A percentile compares a stretch with the other conserved stretches of the same genome.
These are phyloP conservation scores for Ceramica pisi DNA, from an alignment of 2,888 invertebrate species.

Conservation along the genomic window DNA sequence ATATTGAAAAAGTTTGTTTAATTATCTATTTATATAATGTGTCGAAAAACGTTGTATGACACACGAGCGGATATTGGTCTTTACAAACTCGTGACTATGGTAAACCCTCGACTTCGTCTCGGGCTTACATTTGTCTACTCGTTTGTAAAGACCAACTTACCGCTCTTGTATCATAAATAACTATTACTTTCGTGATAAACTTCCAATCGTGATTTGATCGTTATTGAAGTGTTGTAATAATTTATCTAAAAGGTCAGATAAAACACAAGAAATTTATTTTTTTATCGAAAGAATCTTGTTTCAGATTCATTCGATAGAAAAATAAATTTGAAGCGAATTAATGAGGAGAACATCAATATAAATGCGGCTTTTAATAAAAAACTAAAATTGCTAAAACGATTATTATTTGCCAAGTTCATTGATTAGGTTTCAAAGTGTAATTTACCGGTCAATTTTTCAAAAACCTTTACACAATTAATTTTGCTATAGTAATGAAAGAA, in stretches of 20 bases:
- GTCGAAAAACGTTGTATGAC: too few species aligned
- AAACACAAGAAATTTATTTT: background rate
- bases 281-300: too few species aligned
- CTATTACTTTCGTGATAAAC: too few species aligned
- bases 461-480: background rate
- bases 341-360: background rate
- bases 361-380: background rate
- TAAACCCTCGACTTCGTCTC: too few species aligned
- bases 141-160: too few species aligned
- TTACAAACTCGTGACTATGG: too few species aligned
- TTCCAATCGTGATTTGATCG: background rate
- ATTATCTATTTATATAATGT: too few species aligned
- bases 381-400: background rate
- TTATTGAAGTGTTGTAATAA: background rate
- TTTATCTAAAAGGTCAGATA: background rate
- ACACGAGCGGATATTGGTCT: too few species aligned
- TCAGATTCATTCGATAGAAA: slow-evolving; percentile 2
- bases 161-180: too few species aligned
- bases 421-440: background rate
- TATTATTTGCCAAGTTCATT: background rate
- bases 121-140: too few species aligned
- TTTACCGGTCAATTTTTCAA: background rate
- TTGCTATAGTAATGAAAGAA: background rate
- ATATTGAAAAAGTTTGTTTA: too few species aligned
- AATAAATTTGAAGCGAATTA: background rate